phyloP scores from a whole-genome alignment of 1,140 invertebrate species.

The Phthorimaea operculella region DNA sequence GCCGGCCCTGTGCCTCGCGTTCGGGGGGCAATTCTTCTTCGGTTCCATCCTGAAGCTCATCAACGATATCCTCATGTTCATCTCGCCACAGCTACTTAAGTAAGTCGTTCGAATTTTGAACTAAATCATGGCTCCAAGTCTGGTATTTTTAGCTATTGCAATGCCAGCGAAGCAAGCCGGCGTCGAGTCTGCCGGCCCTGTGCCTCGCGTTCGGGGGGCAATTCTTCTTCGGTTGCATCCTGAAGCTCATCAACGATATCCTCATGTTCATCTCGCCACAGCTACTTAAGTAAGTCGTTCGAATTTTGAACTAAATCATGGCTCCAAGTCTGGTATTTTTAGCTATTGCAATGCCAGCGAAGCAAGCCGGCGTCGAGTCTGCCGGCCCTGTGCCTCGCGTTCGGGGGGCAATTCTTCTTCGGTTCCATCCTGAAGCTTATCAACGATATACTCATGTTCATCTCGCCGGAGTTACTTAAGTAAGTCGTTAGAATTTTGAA shows the following conservation, averaged over 20 bases:
- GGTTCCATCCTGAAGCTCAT: slow-evolving; percentile 82
- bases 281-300: background rate
- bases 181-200: slow-evolving; percentile 81
- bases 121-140: too few species aligned
- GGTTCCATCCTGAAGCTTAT: slow-evolving; percentile 82
- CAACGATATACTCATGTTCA: slow-evolving; percentile 89
- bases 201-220: slow-evolving; percentile 85
- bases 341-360: too few species aligned
- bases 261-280: slow-evolving; percentile 88
- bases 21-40: slow-evolving; percentile 86
- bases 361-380: slow-evolving; percentile 80
- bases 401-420: slow-evolving; percentile 86
- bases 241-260: slow-evolving; percentile 87
- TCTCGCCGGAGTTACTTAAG: slow-evolving; percentile 78
- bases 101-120: slow-evolving; percentile 36
- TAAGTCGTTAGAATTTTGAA: slow-evolving; percentile 35
- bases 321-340: too few species aligned
- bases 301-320: slow-evolving; percentile 13
- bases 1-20: slow-evolving; percentile 79
- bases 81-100: slow-evolving; percentile 78
- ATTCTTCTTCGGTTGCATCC: slow-evolving; percentile 82
- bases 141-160: too few species aligned
- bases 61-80: slow-evolving; percentile 89
- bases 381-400: slow-evolving; percentile 79
- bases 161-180: too few species aligned